Evolutionary conservation across 1,140 invertebrate species (phyloP).

Genomic region (Drosophila punjabiensis): DNA sequence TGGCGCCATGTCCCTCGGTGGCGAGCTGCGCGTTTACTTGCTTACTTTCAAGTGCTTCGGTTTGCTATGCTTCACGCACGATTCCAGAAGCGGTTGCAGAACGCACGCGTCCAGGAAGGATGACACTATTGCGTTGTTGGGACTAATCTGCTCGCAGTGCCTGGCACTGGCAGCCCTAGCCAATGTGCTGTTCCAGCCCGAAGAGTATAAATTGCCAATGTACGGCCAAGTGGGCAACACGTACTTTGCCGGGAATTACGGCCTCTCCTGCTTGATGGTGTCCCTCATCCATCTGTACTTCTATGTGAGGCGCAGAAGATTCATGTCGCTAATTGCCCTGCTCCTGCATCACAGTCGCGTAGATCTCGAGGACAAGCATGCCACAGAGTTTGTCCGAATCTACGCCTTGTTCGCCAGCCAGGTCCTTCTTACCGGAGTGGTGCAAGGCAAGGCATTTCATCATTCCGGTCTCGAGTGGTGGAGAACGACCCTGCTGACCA

Average conservation of each 20-base stretch:
- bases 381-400: constrained; percentile 5
- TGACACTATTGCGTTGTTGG: constrained; percentile 11
- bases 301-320: constrained; percentile 29
- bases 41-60: constrained; percentile 57
- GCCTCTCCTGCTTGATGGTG: constrained; percentile 47
- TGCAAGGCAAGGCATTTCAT: neutral
- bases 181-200: neutral
- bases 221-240: constrained; percentile 52
- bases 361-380: constrained; percentile 25
- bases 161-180: constrained; percentile 15
- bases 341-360: constrained; percentile 42
- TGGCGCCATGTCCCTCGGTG: constrained; percentile 50
- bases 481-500: constrained; percentile 5
- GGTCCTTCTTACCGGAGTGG: neutral
- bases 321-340: constrained; percentile 25
- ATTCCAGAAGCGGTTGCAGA: neutral
- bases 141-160: constrained; percentile 30
- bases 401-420: constrained; percentile 31
- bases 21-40: constrained; percentile 60
- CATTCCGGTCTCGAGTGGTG: neutral
- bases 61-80: constrained; percentile 40
- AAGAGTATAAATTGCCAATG: neutral
- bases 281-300: constrained; percentile 53
- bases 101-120: constrained; percentile 22
- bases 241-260: constrained; percentile 41